Base-by-base conservation (phyloP, 1,140 invertebrate species). In the Batillaria attramentaria region DNA sequence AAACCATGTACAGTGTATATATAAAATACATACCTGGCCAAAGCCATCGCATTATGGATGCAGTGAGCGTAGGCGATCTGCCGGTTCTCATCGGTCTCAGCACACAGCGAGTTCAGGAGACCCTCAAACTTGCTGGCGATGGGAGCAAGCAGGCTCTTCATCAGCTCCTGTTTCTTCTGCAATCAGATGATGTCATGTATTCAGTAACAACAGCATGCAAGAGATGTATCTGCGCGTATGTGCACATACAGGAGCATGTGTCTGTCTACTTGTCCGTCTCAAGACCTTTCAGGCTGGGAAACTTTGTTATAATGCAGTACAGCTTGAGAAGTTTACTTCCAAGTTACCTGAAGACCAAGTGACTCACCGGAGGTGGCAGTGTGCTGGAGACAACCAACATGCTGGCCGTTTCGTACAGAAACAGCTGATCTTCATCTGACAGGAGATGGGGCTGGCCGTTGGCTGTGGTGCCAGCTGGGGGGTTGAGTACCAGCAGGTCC, bases 401-500 rank as follows among this genome's bases (percentile, higher is more conserved):
- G 10, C 92, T 91, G 42, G 92, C 92, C 50, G 93, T 92, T 89
- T 94, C 93, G 83, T 93, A 94, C 28, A 94, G 84, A 84, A 92
- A 93, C 6, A 93, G 84, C 81, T 94, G 93, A 83, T 94, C 93
- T 81, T 93, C 92, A 39, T 87, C 85, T 1, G 91, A 90, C 24
- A 93, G 81, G 0, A 92, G 83, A 31, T 89, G 85, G 65, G 86
- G 83, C 42, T 87, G 80, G 8, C 89, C 90, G 81, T 91, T 91
- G 37, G 90, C 84, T 37, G 91, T 90, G 18, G 90, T 85, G 77
- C 90, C 87, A 33, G 90, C 84, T 33, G 91, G 90, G 16, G 90
- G 85, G 78, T 91, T 87, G n/a, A 93, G 80, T 13, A 90, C 84
- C 18, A 93, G 83, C 41, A 93, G 86, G 78, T 93, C 92, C 72